These are phyloP conservation scores for Hypothenemus hampei DNA, from an alignment of 1,140 invertebrate genomes.

Conservation along the genomic window DNA sequence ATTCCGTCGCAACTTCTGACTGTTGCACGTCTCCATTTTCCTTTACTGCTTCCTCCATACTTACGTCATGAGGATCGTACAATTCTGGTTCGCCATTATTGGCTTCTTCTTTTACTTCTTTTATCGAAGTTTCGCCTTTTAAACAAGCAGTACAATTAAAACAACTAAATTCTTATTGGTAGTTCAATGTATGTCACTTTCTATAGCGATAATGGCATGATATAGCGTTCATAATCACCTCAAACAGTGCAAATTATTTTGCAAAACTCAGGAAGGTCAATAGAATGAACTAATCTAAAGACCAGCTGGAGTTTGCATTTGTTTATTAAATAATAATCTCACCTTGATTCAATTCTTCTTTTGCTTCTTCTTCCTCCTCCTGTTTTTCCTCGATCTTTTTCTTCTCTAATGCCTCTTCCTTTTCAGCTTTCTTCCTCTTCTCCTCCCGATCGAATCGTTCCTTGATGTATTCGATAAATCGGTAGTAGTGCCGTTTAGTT, in stretches of 20 bases:
- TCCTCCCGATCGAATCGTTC: constrained; percentile 42
- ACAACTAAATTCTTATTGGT: not conserved
- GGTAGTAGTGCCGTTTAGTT: constrained; percentile 45
- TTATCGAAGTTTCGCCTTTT: not conserved
- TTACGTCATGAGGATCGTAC: constrained; percentile 41
- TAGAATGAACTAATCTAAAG: not conserved
- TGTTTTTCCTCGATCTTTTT: constrained; percentile 38
- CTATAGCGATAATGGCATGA: constrained; percentile 3
- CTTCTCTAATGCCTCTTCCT: constrained; percentile 37
- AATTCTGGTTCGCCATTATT: constrained; percentile 33
- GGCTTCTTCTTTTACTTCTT: not conserved
- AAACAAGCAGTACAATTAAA: not conserved
- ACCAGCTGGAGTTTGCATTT: constrained; percentile 9
- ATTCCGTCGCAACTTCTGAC: constrained; percentile 16
- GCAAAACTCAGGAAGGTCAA: constrained; percentile 11
- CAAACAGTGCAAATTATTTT: constrained; percentile 6
- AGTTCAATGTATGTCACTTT: constrained; percentile 1
- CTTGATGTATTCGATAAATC: constrained; percentile 39
- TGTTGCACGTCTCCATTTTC: constrained; percentile 14
- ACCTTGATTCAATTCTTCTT: constrained; percentile 20
- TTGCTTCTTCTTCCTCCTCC: constrained; percentile 8
- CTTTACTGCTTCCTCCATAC: constrained; percentile 28
- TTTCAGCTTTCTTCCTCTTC: constrained; percentile 39
- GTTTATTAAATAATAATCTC: constrained; percentile 5
- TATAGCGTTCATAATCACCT: constrained; percentile 5